These are phyloP conservation scores for Syngnathus scovelli DNA, from an alignment of 2,113 vertebrate species.

Conservation along the genomic window DNA sequence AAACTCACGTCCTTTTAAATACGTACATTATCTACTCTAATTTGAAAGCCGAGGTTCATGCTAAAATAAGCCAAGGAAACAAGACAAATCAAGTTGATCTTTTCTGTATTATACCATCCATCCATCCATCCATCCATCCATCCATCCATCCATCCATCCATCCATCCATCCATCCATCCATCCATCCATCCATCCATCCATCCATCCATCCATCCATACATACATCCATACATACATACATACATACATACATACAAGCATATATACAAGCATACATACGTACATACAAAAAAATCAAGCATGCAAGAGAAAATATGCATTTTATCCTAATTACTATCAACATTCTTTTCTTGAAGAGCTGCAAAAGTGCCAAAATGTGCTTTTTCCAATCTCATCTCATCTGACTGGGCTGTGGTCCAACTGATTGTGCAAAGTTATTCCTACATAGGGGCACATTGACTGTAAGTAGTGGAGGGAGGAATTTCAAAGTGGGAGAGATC, in stretches of 20 bases:
- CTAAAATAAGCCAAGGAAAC: no score
- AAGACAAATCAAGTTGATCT: no score
- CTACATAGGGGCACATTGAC: constrained; percentile 68
- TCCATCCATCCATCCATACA: neutral
- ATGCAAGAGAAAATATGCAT: constrained; percentile 32
- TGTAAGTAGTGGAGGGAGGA: constrained; percentile 60
- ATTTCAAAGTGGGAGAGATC: constrained; percentile 56
- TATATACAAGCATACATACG: no score
- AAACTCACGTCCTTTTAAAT: neutral
- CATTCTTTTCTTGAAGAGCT: constrained; percentile 26
- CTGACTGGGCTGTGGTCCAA: constrained; percentile 49
- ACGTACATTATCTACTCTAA: no score
- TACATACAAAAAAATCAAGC: neutral
- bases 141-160: no score
- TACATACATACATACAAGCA: neutral
- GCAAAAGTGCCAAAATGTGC: constrained; percentile 47
- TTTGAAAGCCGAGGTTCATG: no score
- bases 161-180: no score
- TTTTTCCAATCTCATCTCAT: constrained; percentile 45
- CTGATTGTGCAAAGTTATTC: constrained; percentile 55
- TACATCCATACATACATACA: neutral
- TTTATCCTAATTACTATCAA: constrained; percentile 20
- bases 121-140: no score
- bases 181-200: no score
- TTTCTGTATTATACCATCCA: no score